Evolutionary conservation across 2,888 invertebrate species (phyloP), one percentile per base, ranked within the genome.

Genomic region (Nowickia ferox): DNA sequence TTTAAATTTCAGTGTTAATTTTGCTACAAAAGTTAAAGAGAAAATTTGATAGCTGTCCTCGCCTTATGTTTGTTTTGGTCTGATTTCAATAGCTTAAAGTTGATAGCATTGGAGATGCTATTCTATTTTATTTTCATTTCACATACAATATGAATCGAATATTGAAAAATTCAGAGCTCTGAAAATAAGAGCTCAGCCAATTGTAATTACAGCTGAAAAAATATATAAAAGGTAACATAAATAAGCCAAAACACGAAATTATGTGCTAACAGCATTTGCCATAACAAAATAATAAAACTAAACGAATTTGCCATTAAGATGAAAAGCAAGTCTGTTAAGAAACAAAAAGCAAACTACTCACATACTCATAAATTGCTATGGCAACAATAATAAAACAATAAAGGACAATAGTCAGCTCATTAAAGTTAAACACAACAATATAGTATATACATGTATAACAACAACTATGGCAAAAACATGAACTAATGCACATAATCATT

Each of bases 371-470:
- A 68, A 68, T 59, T 61, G 17, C 51, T 44, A 38, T 0, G 46
- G 51, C 19, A 75, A 61, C 51, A 66, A 80, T 57, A 61, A 81
- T 53, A 75, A 75, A 59, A 75, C 61, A 61, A 75, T 68, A 81
- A 61, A 74, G 38, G 10, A 75, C 74, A 75, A 81, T 44, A 81
- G 74, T 61, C 66, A 68, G 59, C 81, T 81, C 74, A 81, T 81
- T 81, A 81, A 59, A 81, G 66, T 74, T 81, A 74, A 74, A 81
- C n/a, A 55, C 48, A 65, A 74, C 42, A 59, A n/a, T 30, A 59
- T 51, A 59, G n/a, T 30, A 59, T 59, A 66, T 48, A 61, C 30
- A 59, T n/a, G n/a, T n/a, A n/a, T n/a, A n/a, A 44, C 30, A 75
- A 51, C 10, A 15, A 22, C 30, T 42, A 48, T 10, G 9, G 51